These are phyloP conservation scores for Bicyclus anynana DNA, from an alignment of 1,140 invertebrate genomes.

Conservation along the genomic window DNA sequence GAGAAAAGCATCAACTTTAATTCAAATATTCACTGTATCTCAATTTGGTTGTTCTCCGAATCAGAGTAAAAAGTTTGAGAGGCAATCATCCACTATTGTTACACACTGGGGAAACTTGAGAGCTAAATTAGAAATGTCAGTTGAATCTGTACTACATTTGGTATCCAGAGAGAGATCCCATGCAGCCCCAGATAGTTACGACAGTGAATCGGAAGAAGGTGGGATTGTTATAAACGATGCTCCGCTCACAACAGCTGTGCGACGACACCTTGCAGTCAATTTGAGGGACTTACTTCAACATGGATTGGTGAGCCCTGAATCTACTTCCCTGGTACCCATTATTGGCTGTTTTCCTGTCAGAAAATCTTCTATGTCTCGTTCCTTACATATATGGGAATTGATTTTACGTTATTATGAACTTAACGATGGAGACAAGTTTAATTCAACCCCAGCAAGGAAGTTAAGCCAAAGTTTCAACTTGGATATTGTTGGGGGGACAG, in stretches of 20 bases:
- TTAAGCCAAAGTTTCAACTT: conserved; percentile 99
- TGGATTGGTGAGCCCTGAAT: conserved; percentile 87
- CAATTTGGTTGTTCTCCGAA: conserved; percentile 95
- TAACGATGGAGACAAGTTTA: conserved; percentile 83
- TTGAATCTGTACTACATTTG: conserved; percentile 86
- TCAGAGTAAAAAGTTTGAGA: conserved; percentile 94
- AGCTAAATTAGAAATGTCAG: conserved; percentile 94
- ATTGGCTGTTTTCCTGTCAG: conserved; percentile 91
- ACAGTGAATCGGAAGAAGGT: conserved; percentile 78
- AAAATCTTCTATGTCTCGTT: conserved; percentile 75
- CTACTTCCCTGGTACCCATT: conserved; percentile 90
- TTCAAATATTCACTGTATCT: conserved; percentile 95
- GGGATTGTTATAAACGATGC: conserved; percentile 69
- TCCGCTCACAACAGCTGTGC: conserved; percentile 88
- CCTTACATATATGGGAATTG: conserved; percentile 72
- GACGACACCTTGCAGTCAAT: conserved; percentile 93
- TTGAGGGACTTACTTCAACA: conserved; percentile 96
- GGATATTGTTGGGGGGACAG: conserved; percentile 91
- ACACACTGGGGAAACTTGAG: conserved; percentile 97
- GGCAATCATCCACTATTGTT: conserved; percentile 81
- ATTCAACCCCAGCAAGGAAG: conserved; percentile 95
- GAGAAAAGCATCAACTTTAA: conserved; percentile 89
- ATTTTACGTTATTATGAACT: conserved; percentile 67
- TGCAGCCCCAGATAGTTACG: conserved; percentile 69
- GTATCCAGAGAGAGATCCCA: conserved; percentile 76